A percentile compares a stretch with the other conserved stretches of the same genome.
Evolutionary conservation across 2,888 invertebrate genomes (phyloP).

Genomic region (Lithophane leautieri): DNA sequence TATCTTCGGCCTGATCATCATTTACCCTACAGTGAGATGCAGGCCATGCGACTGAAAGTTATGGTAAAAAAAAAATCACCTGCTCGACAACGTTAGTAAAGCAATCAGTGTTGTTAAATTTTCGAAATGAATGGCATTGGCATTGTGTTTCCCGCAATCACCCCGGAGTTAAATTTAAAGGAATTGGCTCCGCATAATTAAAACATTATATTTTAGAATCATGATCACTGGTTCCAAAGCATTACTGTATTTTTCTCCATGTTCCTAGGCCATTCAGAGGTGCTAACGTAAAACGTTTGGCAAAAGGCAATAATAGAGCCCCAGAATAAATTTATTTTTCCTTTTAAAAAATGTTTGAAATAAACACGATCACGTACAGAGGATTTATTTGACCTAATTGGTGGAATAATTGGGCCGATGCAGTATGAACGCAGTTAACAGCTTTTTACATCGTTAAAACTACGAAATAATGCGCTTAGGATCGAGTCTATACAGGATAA

Average conservation of each 20-base stretch:
- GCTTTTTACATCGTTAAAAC: slow-evolving; percentile 55
- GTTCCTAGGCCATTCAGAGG: background rate
- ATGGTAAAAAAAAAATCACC: background rate
- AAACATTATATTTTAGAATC: background rate
- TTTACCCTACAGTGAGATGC: too few relatives aligned
- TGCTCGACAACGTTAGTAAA: background rate
- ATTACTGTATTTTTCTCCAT: too few relatives aligned
- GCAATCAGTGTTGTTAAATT: background rate
- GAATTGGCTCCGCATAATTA: background rate
- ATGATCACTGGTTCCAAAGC: background rate
- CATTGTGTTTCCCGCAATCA: background rate
- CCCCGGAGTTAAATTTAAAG: background rate
- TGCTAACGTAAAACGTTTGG: background rate
- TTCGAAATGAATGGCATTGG: background rate
- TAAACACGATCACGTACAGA: slow-evolving; percentile 26
- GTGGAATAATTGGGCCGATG: slow-evolving; percentile 42
- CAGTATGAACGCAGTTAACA: slow-evolving; percentile 36
- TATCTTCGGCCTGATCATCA: too few relatives aligned
- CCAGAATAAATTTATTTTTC: background rate
- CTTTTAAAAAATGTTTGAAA: background rate
- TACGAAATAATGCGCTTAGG: slow-evolving; percentile 41
- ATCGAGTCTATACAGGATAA: slow-evolving; percentile 9
- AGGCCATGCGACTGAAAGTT: too few relatives aligned
- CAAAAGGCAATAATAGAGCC: background rate
- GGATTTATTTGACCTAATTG: slow-evolving; percentile 41